Base-by-base conservation (phyloP, 2,888 invertebrate species). In the Eugnorisma glareosa region DNA sequence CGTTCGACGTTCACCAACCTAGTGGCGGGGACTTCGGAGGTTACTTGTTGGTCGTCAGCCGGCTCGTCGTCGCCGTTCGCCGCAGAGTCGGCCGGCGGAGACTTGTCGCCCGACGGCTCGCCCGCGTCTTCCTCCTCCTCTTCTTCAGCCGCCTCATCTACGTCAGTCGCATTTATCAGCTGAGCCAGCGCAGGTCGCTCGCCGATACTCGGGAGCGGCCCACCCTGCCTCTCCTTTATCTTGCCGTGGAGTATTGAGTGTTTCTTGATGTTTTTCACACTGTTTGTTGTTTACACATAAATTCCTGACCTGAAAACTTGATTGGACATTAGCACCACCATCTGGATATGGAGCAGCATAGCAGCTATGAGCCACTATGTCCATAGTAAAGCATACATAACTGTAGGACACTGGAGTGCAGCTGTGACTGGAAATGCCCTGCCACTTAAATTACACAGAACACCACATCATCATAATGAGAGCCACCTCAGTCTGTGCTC, bases 281-380 rank as follows among this genome's bases (percentile, higher is more conserved):
- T 92, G 90, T 81, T 88, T 89, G 92, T 88, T 86, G 92, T 87
- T 89, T 88, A 91, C 88, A 91, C 84, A 90, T 89, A 90, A 90
- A 90, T 8, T 94, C 92, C 94, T 94, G 93, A 96, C 96, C 96
- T 96, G 96, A 96, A 96, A 96, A 96, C 96, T 96, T 93, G 96
- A 96, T 96, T 95, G 92, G 93, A 95, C 93, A 96, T 96, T 96
- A 96, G 94, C 95, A 96, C 94, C 94, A 92, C 92, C 92, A 92
- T 93, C 93, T 93, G 93, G 91, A 91, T 90, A 92, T 92, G 92
- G 89, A 92, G 92, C 88, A 89, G 90, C 88, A 90, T 90, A 91
- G 90, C 86, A 89, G 91, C 92, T 88, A 84, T 77, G 84, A 89
- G 91, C 91, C 88, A 91, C 92, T 90, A 91, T 87, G 87, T 93